A percentile compares a stretch with the other conserved stretches of the same genome.
Conservation (phyloP, 2,113 vertebrate genomes). For the Cyanoderma ruficeps region DNA sequence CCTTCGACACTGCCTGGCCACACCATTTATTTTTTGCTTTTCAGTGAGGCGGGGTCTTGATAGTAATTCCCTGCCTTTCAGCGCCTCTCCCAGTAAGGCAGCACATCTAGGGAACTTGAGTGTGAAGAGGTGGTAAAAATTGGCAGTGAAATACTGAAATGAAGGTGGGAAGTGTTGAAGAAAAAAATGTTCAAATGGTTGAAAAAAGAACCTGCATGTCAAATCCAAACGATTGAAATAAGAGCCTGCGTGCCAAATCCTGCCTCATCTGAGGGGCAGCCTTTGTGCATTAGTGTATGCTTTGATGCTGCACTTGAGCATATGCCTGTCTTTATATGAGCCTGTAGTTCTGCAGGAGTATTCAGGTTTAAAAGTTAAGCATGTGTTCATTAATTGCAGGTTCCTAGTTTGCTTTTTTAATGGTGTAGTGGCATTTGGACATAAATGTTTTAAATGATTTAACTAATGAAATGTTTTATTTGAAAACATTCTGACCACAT, state of each 20-base stretch:
- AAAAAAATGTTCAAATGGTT: not conserved
- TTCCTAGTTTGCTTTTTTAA: not conserved
- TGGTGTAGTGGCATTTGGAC: not conserved
- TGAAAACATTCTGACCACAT: not conserved
- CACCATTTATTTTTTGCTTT: not conserved
- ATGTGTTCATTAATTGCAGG: not conserved
- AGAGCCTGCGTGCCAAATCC: not conserved
- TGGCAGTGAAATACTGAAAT: not conserved
- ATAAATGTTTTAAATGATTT: not conserved
- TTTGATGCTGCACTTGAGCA: not conserved
- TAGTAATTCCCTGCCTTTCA: not conserved
- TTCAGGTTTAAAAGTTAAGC: not conserved
- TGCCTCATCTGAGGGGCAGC: not conserved
- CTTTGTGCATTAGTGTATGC: not conserved
- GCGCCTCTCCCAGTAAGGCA: not conserved
- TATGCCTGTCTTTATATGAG: not conserved
- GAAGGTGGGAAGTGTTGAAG: not conserved
- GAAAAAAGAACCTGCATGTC: not conserved
- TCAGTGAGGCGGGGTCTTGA: not conserved
- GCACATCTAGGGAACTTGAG: rapidly evolving
- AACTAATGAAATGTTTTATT: not conserved
- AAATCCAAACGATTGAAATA: not conserved
- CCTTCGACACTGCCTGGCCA: not conserved
- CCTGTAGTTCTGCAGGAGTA: not conserved
- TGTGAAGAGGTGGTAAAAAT: not conserved